Evolutionary conservation across 2,888 invertebrate species (phyloP).

Genomic region (Drosophila kambysellisi): DNA sequence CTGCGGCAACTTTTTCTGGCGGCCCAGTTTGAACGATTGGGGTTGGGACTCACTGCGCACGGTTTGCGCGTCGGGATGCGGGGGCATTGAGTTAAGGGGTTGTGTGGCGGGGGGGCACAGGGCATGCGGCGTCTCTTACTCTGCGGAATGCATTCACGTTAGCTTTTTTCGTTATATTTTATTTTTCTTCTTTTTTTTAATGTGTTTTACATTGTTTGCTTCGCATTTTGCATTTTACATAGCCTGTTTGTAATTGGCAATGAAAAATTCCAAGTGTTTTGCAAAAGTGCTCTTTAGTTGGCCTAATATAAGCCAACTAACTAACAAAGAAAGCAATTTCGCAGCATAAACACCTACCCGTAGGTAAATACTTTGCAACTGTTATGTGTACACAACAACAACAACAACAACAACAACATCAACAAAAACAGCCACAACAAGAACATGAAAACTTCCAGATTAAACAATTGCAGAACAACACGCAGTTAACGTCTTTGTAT

Average conservation of each 20-base stretch:
- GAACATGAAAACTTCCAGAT: conserved; percentile 8
- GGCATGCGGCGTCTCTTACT: conserved; percentile 41
- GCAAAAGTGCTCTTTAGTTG: conserved; percentile 62
- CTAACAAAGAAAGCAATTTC: conserved; percentile 56
- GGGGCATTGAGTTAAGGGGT: not conserved
- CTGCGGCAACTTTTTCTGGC: conserved; percentile 26
- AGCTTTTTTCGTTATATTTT: conserved; percentile 19
- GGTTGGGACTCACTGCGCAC: conserved; percentile 42
- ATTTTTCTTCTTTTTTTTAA: conserved; percentile 9
- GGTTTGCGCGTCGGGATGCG: conserved; percentile 6
- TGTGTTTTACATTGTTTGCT: conserved; percentile 1
- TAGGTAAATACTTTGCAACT: conserved; percentile 21
- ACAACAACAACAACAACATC: conserved; percentile 31
- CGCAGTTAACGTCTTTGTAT: conserved; percentile 29
- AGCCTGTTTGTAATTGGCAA: conserved; percentile 63
- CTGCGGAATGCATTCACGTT: conserved; percentile 60
- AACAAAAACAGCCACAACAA: not conserved
- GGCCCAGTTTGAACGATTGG: conserved; percentile 39
- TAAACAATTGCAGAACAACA: conserved; percentile 32
- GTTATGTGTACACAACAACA: conserved; percentile 18
- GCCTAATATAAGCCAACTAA: conserved; percentile 54
- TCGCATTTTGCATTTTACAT: conserved; percentile 41
- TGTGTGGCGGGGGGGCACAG: not conserved
- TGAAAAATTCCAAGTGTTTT: conserved; percentile 71
- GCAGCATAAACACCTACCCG: conserved; percentile 19